phyloP scores from a whole-genome alignment of 2,113 vertebrate genomes.

The Onychostruthus taczanowskii region DNA sequence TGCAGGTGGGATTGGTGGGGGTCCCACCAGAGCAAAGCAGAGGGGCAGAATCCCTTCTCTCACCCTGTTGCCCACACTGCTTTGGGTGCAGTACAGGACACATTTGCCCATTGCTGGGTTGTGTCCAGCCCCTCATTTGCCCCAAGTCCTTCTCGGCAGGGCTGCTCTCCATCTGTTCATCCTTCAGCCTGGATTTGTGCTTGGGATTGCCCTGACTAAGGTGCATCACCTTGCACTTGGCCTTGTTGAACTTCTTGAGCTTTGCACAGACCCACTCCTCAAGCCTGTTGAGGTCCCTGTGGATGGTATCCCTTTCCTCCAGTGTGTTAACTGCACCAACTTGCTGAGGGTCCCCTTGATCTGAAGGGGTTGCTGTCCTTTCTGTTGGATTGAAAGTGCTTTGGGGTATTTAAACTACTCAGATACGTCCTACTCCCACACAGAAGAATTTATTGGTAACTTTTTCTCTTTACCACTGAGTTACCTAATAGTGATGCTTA shows the following conservation, averaged over 20 bases:
- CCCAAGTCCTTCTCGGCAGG: neutral
- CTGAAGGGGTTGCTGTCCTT: neutral
- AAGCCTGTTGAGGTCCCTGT: neutral
- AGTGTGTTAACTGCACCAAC: neutral
- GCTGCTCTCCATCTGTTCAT: neutral
- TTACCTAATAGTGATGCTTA: neutral
- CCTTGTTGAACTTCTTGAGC: neutral
- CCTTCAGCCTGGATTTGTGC: neutral
- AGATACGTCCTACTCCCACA: neutral
- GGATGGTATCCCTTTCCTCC: neutral
- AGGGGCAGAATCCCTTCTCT: neutral
- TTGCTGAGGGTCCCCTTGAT: neutral
- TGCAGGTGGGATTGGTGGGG: neutral
- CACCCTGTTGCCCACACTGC: neutral
- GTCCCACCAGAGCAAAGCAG: neutral
- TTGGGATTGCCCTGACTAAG: neutral
- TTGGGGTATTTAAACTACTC: neutral
- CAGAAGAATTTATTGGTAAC: neutral
- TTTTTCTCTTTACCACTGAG: neutral
- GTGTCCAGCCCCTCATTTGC: neutral
- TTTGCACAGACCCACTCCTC: neutral
- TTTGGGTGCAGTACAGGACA: neutral
- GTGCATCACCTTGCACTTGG: neutral
- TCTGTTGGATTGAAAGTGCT: neutral
- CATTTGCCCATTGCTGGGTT: rapidly evolving